Base-by-base conservation (phyloP, 2,888 invertebrate species). In the Heteromyza rotundicornis region DNA sequence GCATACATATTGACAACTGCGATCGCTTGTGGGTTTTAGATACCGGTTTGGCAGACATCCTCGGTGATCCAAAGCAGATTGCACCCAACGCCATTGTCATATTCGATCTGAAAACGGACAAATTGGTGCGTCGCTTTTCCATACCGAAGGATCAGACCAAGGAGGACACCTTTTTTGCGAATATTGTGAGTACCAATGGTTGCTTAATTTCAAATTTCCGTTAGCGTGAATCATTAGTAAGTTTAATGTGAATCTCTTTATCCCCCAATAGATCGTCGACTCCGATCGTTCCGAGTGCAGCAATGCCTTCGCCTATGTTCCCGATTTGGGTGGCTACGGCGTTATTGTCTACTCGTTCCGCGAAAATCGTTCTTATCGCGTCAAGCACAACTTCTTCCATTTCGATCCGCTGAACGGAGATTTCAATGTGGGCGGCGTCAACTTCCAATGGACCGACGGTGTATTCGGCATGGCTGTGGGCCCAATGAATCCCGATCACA, bases 371-470 rank as follows among this genome's bases (percentile, higher is more conserved):
- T 91, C 92, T 0, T 94, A 92, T 90, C 86, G 92, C 47, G 87
- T 93, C 27, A 85, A 89, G 63, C 93, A 94, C 76, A 92, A 92
- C 76, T 93, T 87, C 84, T 94, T 94, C 88, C 88, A 91, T 81
- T 92, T 93, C 70, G 93, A 94, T 77, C 93, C 94, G 0, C 81
- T 92, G 20, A 84, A 87, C 72, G 92, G 93, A 2, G 88, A 91
- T 68, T 91, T 90, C 80, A 90, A 89, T 70, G 88, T 94, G 14
- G 90, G 88, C 49, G 92, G 92, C 3, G 86, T 92, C 20, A 88
- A 90, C 77, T 94, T 93, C 87, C 93, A 93, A 78, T 94, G 92
- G 93, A 91, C 90, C 0, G 93, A 94, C 78, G 93, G 93, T 1
- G 86, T 94, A 0, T 92, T 93, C 71, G 91, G 89, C 16, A 76